These are phyloP conservation scores for Carassius carassius DNA, from an alignment of 2,113 vertebrate genomes.

Conservation along the genomic window DNA sequence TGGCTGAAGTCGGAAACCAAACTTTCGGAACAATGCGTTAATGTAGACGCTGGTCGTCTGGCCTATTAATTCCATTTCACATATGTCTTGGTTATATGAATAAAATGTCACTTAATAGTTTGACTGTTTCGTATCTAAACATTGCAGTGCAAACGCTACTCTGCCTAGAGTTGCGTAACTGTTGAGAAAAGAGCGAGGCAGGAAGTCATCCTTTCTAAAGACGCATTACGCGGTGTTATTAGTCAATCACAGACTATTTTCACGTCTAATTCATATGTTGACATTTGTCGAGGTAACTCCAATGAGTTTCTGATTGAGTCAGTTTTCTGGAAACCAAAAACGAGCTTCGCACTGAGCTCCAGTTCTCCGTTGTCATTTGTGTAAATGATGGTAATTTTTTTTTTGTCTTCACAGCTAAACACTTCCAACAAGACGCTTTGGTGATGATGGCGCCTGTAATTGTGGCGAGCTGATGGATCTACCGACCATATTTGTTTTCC, in stretches of 20 bases:
- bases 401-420: constrained; percentile 21
- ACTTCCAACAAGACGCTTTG: constrained; percentile 54
- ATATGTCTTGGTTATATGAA: not conserved
- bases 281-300: not conserved
- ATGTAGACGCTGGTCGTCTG: not conserved
- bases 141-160: not conserved
- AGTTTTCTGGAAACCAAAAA: not conserved
- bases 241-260: not conserved
- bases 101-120: not conserved
- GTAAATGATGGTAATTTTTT: not conserved
- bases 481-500: not conserved
- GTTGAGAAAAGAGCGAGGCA: constrained; percentile 25
- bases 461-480: constrained; percentile 43
- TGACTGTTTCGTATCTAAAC: not conserved
- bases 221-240: not conserved
- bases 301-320: not conserved
- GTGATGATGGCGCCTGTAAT: constrained; percentile 59
- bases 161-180: constrained; percentile 40
- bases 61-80: not conserved
- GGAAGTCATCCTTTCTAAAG: constrained; percentile 11
- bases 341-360: not conserved
- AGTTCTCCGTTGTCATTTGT: not conserved
- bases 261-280: not conserved
- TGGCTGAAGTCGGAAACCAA: constrained; percentile 14
- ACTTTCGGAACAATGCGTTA: not conserved